Evolutionary conservation across 2,797 vertebrate genomes (phyloP), one percentile per base, ranked within the genome.

Genomic region (Simalia tracyae): DNA sequence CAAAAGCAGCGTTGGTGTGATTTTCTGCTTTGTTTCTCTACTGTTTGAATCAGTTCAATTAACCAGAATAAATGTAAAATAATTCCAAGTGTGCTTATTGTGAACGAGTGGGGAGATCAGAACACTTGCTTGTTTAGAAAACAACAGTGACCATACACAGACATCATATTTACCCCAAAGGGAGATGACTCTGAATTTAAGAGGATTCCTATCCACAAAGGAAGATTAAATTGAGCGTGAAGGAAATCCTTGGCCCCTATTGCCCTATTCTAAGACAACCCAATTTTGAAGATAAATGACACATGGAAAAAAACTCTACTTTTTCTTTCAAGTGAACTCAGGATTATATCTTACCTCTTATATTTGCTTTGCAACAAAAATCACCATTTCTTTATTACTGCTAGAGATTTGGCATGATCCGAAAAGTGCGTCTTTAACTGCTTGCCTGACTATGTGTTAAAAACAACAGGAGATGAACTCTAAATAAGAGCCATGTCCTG

Each of bases 401-500:
- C 36, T 59, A 28, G 7, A 24, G 0, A 31, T 85, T 42, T 0
- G 0, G 59, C 72, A 85, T 89, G 89, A 94, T 94, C 84, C 50
- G 63, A 88, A 94, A 95, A 66, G 0, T 54, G 11, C 19, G 8
- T 9, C 86, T 81, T 87, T 88, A 94, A 63, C 59, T 85, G 19
- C 63, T 87, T 64, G 93, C 36, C 81, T 61, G 17, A 3, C 31
- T 57, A 46, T 12, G 4, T 54, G 63, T 46, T 90, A 59, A 87
- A 91, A 93, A 94, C 26, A 10, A 85, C 86, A 95, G 94, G 14
- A 94, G 91, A 42, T 68, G 88, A 86, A 91, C 64, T 26, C 91
- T 92, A 95, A 96, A 95, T 0, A 88, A 54, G 92, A 61, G 46
- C 9, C 68, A 1, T 14, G 87, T 93, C 92, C 92, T 93, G 95